Evolutionary conservation across 2,888 invertebrate species (phyloP), one percentile per base, ranked within the genome.

Genomic region (Falcaria lacertinaria): DNA sequence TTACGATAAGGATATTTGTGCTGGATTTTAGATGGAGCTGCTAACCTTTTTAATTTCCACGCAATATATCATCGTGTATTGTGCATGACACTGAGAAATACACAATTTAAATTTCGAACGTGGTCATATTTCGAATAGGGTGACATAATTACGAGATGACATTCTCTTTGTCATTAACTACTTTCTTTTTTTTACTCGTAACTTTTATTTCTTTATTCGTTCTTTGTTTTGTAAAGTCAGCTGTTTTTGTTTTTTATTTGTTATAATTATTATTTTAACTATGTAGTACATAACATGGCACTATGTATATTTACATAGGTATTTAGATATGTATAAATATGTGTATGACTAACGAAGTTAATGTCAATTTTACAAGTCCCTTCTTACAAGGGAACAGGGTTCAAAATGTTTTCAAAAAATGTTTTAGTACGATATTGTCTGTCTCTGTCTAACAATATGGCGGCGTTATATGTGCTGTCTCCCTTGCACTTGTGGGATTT

Each of bases 401-500:
- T 64, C 60, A 68, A 56, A 67, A 56, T 73, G 50, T 56, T 40
- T 28, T 43, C 14, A 39, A 15, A 28, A 34, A 33, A 39, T 46
- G 42, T 48, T 57, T 60, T 45, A 50, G 55, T 48, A 57, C 50
- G 50, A 59, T 40, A 48, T 60, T 43, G 43, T 54, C 47, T 57
- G 48, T 84, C 82, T 63, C 77, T 62, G 52, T 82, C 74, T 60
- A 34, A 49, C 72, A 22, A 49, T 34, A 44, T 54, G 50, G 50
- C 47, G 54, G 50, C 48, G 42, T 43, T 43, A 48, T 74, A 48
- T 46, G 38, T 17, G 52, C 58, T 57, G 43, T 80, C 79, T 69
- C 69, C 48, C 49, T 83, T 70, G 57, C 46, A 53, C 67, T 51
- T 57, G 55, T 54, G 60, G 57, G 57, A 70, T 69, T 75, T 81